Evolutionary conservation across 2,113 vertebrate species (phyloP).

Genomic region (Sturnus vulgaris): DNA sequence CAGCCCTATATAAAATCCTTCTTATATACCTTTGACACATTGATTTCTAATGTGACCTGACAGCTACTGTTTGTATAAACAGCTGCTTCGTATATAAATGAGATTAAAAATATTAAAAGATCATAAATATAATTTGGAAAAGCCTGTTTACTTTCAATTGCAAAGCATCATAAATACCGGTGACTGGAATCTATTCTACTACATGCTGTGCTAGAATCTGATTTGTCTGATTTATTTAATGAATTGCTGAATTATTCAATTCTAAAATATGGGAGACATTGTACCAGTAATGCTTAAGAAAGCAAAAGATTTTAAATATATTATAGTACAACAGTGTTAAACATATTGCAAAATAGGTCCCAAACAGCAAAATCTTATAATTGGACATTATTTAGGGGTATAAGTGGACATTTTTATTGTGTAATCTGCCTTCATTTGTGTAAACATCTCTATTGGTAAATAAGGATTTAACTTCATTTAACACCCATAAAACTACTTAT

Average conservation of each 20-base stretch:
- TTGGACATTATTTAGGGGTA: slow-evolving; percentile 7
- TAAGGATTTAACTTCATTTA: slow-evolving; percentile 33
- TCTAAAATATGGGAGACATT: not conserved
- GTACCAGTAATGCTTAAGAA: not conserved
- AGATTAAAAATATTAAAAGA: not conserved
- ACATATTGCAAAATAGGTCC: not conserved
- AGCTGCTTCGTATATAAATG: not conserved
- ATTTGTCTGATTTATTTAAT: slow-evolving; percentile 33
- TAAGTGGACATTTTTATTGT: slow-evolving; percentile 8
- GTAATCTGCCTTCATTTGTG: slow-evolving; percentile 9
- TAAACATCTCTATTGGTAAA: not conserved
- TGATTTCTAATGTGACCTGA: not conserved
- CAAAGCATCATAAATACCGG: not conserved
- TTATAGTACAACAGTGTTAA: not conserved
- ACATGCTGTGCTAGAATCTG: not conserved
- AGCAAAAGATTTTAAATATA: not conserved
- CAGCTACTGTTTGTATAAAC: not conserved
- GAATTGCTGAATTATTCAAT: not conserved
- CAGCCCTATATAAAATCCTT: not conserved
- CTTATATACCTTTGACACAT: not conserved
- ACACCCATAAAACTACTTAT: slow-evolving; percentile 13
- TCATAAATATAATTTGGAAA: not conserved
- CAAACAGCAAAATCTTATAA: not conserved
- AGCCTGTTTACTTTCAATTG: not conserved
- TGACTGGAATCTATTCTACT: not conserved